These are phyloP conservation scores for Sprattus sprattus DNA, from an alignment of 2,113 vertebrate species.

Conservation along the genomic window DNA sequence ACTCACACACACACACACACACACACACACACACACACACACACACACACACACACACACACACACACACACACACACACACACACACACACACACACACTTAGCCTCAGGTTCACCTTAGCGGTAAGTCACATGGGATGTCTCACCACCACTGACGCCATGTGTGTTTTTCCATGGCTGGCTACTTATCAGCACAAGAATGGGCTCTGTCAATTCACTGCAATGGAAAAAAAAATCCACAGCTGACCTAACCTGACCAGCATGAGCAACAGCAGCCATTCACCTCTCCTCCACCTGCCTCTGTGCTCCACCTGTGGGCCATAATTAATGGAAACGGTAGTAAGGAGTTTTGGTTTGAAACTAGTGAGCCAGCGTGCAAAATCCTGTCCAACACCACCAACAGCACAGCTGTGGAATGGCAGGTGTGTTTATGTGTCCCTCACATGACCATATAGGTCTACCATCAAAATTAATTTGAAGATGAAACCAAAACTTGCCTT, in stretches of 20 bases:
- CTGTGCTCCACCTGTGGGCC: neutral
- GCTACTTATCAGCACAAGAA: neutral
- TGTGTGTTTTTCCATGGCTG: slow-evolving; percentile 10
- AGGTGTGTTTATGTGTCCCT: neutral
- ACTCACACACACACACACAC: no score
- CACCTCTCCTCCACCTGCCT: neutral
- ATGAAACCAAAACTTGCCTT: neutral
- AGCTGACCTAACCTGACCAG: neutral
- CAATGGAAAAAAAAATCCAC: neutral
- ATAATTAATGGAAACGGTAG: neutral
- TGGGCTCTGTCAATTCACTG: neutral
- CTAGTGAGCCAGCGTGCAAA: neutral
- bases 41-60: neutral
- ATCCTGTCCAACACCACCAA: neutral
- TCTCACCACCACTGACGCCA: neutral
- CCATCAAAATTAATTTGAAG: neutral
- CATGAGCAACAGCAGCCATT: neutral
- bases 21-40: neutral
- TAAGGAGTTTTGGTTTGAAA: neutral
- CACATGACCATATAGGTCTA: neutral
- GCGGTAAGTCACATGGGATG: neutral
- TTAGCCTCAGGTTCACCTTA: neutral
- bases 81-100: neutral
- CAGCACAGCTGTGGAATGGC: neutral
- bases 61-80: slow-evolving; percentile 9